A percentile compares a stretch with the other conserved stretches of the same genome.
phyloP scores from a whole-genome alignment of 2,113 vertebrate species.

The Microcebus jonahi region DNA sequence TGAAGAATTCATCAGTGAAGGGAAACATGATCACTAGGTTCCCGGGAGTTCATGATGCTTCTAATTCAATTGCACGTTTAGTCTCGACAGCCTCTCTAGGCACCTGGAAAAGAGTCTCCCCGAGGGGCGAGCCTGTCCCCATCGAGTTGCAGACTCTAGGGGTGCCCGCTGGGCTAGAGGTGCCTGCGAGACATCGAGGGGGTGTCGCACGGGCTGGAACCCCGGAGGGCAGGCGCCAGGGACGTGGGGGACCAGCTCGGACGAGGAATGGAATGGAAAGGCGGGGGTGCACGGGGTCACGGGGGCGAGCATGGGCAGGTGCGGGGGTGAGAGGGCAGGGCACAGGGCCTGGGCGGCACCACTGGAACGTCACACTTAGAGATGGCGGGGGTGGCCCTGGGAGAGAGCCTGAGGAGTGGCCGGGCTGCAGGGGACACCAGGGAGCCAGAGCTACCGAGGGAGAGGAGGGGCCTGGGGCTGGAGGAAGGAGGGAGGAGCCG shows the following conservation, averaged over 20 bases:
- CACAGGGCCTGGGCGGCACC: neutral
- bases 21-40: neutral
- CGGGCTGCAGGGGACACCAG: neutral
- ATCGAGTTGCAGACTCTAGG: accelerated
- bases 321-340: neutral
- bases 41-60: neutral
- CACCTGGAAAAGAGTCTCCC: neutral
- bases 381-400: neutral
- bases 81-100: neutral
- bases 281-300: neutral
- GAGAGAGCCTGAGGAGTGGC: neutral
- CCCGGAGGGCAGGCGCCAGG: neutral
- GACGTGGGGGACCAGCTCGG: neutral
- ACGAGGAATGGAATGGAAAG: neutral
- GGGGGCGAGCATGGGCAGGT: accelerated
- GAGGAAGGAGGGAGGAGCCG: neutral
- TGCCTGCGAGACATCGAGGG: accelerated
- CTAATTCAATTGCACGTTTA: neutral
- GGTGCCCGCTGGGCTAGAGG: neutral
- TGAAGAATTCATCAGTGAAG: neutral
- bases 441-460: no score
- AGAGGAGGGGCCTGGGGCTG: neutral
- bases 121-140: neutral
- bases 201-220: accelerated
- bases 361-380: accelerated